phyloP scores from a whole-genome alignment of 2,113 vertebrate genomes.

The Natator depressus region DNA sequence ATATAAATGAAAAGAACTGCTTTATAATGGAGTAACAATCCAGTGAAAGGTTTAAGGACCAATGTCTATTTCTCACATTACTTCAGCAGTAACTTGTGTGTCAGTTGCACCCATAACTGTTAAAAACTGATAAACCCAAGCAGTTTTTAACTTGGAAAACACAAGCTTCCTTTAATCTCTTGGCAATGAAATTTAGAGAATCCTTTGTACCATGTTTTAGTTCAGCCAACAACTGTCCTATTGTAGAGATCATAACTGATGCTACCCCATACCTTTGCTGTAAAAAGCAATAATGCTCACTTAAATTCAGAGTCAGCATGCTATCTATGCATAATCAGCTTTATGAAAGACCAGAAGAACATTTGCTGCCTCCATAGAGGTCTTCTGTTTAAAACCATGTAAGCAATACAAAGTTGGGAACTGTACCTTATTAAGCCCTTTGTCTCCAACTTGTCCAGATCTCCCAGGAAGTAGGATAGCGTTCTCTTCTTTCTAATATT shows the following conservation, averaged over 20 bases:
- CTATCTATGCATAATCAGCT: constrained; percentile 15
- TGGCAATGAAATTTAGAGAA: background rate
- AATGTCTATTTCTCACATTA: background rate
- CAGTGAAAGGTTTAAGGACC: constrained; percentile 9
- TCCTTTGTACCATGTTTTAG: constrained; percentile 1
- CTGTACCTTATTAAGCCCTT: background rate
- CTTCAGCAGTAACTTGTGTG: constrained; percentile 39
- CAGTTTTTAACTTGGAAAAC: constrained; percentile 58
- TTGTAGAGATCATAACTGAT: background rate
- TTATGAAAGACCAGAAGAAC: background rate
- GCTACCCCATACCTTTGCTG: constrained; percentile 38
- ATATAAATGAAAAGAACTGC: constrained; percentile 9
- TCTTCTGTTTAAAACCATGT: constrained; percentile 14
- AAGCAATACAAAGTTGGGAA: background rate
- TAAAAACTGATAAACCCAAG: constrained; percentile 53
- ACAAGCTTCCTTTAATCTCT: constrained; percentile 45
- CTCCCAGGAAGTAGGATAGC: background rate
- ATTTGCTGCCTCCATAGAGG: constrained; percentile 4
- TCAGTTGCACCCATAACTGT: constrained; percentile 25
- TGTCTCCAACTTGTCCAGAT: background rate
- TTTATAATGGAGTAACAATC: constrained; percentile 8
- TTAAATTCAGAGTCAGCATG: constrained; percentile 37
- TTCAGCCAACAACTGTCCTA: constrained; percentile 46
- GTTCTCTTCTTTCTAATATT: background rate
- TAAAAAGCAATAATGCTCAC: constrained; percentile 30